Evolutionary conservation across 2,888 invertebrate species (phyloP).

Genomic region (Drosophila kokeensis): DNA sequence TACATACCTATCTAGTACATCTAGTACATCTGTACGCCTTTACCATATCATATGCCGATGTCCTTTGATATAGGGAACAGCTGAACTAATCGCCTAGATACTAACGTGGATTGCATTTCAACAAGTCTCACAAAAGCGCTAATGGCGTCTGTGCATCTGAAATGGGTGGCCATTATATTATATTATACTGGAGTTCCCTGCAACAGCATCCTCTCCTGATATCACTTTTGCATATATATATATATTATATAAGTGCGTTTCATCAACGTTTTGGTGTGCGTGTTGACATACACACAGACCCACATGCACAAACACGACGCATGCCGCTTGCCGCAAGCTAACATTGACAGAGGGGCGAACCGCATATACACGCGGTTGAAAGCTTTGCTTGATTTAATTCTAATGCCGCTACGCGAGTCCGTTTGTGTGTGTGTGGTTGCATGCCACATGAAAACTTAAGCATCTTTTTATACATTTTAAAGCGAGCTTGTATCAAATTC

Average conservation of each 20-base stretch:
- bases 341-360: conserved; percentile 29
- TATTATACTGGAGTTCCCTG: not conserved
- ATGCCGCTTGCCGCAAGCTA: conserved; percentile 3
- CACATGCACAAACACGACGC: conserved; percentile 4
- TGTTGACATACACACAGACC: conserved; percentile 15
- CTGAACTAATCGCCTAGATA: not conserved
- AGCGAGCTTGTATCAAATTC: conserved; percentile 58
- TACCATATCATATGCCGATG: too few species aligned
- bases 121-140: not conserved
- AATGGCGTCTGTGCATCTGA: not conserved
- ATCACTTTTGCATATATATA: conserved; percentile 1
- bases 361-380: conserved; percentile 63
- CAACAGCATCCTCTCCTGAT: not conserved
- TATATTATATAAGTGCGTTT: conserved; percentile 13
- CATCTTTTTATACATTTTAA: conserved; percentile 62
- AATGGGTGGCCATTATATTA: not conserved
- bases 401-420: conserved; percentile 9
- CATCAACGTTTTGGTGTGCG: conserved; percentile 37
- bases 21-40: too few species aligned
- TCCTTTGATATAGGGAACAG: not conserved
- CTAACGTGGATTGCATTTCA: not conserved
- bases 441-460: conserved; percentile 54
- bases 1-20: too few species aligned
- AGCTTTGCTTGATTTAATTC: conserved; percentile 52
- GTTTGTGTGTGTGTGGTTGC: conserved; percentile 7